Evolutionary conservation across 2,888 invertebrate species (phyloP).

Genomic region (Sminthurides aquaticus): DNA sequence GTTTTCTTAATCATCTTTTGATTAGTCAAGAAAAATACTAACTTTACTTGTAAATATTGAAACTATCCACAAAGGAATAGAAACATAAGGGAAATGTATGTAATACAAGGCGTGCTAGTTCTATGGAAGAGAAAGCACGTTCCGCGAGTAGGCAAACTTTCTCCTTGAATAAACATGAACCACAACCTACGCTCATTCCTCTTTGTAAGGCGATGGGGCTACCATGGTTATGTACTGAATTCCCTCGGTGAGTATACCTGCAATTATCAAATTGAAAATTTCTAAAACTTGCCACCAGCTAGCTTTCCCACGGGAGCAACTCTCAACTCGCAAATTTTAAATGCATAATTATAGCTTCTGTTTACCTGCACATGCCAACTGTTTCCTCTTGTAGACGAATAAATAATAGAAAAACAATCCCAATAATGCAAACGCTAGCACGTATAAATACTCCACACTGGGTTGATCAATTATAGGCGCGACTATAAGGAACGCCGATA

Average conservation of each 20-base stretch:
- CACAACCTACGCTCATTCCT: too few relatives aligned
- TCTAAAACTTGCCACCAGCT: neutral
- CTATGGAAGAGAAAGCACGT: too few relatives aligned
- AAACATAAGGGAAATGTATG: too few relatives aligned
- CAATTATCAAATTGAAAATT: neutral
- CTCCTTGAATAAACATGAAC: too few relatives aligned
- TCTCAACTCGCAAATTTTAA: too few relatives aligned
- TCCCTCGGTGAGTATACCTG: conserved; percentile 15
- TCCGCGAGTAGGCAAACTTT: too few relatives aligned
- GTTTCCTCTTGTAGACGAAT: conserved; percentile 21
- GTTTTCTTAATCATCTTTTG: neutral
- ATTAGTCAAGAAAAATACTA: neutral
- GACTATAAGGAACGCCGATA: conserved; percentile 22
- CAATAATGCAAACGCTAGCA: conserved; percentile 11
- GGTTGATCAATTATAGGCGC: conserved; percentile 23
- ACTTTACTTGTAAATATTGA: neutral
- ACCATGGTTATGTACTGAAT: conserved; percentile 21
- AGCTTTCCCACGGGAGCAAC: too few relatives aligned
- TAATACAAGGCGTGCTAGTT: too few relatives aligned
- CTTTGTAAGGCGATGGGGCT: conserved; percentile 29
- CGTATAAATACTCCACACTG: conserved; percentile 15
- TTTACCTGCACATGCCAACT: conserved; percentile 20
- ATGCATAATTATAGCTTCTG: too few relatives aligned
- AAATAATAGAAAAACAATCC: conserved; percentile 22
- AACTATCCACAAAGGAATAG: too few relatives aligned